Conservation (phyloP, 2,888 invertebrate species). For the Zootermopsis nevadensis region DNA sequence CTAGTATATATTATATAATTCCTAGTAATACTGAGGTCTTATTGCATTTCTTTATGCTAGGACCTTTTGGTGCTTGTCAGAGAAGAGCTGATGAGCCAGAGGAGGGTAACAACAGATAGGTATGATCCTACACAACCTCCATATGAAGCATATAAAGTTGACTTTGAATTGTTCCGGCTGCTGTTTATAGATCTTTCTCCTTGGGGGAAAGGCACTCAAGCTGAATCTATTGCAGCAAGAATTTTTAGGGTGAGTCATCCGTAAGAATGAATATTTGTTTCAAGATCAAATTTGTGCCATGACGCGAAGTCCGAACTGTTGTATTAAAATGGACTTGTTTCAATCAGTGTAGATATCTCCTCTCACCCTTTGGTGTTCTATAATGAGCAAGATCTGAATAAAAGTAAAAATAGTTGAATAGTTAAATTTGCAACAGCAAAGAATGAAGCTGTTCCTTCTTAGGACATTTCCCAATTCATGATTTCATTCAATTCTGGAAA, state of each 20-base stretch:
- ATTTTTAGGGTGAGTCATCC: constrained; percentile 80
- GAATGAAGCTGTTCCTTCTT: too few species aligned
- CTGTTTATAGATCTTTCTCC: constrained; percentile 89
- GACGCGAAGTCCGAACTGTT: too few species aligned
- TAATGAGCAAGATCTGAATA: too few species aligned
- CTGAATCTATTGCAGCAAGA: constrained; percentile 85
- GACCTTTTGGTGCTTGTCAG: constrained; percentile 72
- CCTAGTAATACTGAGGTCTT: neutral
- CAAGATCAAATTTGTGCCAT: neutral
- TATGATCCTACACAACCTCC: constrained; percentile 83
- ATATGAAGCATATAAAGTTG: constrained; percentile 87
- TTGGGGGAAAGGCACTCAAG: constrained; percentile 87
- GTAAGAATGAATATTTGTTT: neutral
- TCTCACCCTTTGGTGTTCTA: too few species aligned
- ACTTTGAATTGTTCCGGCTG: constrained; percentile 89
- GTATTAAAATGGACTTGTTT: too few species aligned
- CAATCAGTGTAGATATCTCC: too few species aligned
- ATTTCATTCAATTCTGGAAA: too few species aligned
- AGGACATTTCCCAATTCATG: too few species aligned
- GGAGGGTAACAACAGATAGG: constrained; percentile 70
- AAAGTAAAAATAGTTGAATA: too few species aligned
- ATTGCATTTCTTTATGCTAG: constrained; percentile 58
- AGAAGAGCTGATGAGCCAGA: constrained; percentile 81
- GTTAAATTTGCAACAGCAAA: too few species aligned
- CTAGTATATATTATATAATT: too few species aligned